phyloP scores from a whole-genome alignment of 2,888 invertebrate species.

The Hypomecis punctinalis region DNA sequence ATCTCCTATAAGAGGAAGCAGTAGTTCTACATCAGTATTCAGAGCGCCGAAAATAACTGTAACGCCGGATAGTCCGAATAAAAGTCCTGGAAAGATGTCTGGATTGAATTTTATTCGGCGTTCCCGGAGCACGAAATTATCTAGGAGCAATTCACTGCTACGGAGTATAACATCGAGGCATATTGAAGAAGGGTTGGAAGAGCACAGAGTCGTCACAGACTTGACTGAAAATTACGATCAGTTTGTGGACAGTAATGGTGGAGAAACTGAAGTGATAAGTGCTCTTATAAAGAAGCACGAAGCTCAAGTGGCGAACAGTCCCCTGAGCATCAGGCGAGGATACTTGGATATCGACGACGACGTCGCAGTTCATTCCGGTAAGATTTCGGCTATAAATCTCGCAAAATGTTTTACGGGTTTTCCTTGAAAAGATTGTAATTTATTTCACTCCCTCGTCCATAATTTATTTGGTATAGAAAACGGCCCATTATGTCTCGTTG shows the following conservation, averaged over 20 bases:
- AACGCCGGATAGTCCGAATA: conserved; percentile 80
- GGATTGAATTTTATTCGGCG: conserved; percentile 88
- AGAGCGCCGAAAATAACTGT: conserved; percentile 75
- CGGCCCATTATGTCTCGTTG: conserved; percentile 41
- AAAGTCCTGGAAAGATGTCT: conserved; percentile 82
- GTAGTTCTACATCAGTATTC: conserved; percentile 78
- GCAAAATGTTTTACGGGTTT: conserved; percentile 23
- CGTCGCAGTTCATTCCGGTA: conserved; percentile 90
- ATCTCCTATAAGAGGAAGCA: conserved; percentile 78
- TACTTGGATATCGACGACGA: conserved; percentile 87
- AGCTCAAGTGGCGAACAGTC: conserved; percentile 74
- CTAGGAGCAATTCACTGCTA: conserved; percentile 87
- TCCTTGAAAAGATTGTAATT: conserved; percentile 44
- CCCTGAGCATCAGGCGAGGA: conserved; percentile 76
- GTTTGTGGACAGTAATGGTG: conserved; percentile 73
- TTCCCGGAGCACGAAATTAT: conserved; percentile 89
- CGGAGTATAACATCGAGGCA: conserved; percentile 84
- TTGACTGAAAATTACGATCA: conserved; percentile 75
- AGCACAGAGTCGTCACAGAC: conserved; percentile 70
- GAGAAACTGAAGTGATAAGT: conserved; percentile 72
- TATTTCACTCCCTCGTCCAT: conserved; percentile 41
- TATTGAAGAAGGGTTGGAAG: conserved; percentile 77
- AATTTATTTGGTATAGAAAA: conserved; percentile 44
- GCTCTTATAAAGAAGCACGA: conserved; percentile 79
- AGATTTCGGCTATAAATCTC: conserved; percentile 48